Evolutionary conservation across 2,797 vertebrate genomes (phyloP).

Genomic region (Chrosomus eos): DNA sequence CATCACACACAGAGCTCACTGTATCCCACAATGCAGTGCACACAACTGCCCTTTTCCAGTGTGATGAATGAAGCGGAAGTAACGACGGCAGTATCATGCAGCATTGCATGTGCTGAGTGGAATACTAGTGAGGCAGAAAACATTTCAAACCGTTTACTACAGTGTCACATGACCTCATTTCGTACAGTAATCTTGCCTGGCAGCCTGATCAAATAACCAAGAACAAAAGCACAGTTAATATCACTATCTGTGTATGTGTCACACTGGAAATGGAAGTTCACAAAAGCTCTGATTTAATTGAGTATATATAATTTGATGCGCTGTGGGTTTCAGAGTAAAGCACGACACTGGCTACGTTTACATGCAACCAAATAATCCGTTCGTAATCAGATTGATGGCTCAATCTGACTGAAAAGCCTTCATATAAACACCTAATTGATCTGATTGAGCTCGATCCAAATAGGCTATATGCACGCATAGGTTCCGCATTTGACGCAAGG

Average conservation of each 20-base stretch:
- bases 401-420: too few relatives aligned
- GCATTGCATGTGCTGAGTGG: neutral
- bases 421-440: too few relatives aligned
- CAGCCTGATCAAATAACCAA: neutral
- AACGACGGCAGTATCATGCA: neutral
- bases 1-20: neutral
- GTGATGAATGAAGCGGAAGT: conserved; percentile 5
- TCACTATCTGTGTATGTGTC: neutral
- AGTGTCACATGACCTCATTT: neutral
- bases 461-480: too few relatives aligned
- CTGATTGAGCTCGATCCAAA: too few relatives aligned
- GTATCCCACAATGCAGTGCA: neutral
- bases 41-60: neutral
- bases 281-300: neutral
- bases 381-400: too few relatives aligned
- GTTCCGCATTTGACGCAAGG: too few relatives aligned
- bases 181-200: neutral
- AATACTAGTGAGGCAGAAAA: neutral
- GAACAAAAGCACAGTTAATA: neutral
- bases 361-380: too few relatives aligned
- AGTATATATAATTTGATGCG: neutral
- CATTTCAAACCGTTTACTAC: too few relatives aligned
- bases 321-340: neutral
- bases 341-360: too few relatives aligned
- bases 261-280: neutral